Evolutionary conservation across 2,113 vertebrate genomes (phyloP).

Genomic region (Probosciger aterrimus): DNA sequence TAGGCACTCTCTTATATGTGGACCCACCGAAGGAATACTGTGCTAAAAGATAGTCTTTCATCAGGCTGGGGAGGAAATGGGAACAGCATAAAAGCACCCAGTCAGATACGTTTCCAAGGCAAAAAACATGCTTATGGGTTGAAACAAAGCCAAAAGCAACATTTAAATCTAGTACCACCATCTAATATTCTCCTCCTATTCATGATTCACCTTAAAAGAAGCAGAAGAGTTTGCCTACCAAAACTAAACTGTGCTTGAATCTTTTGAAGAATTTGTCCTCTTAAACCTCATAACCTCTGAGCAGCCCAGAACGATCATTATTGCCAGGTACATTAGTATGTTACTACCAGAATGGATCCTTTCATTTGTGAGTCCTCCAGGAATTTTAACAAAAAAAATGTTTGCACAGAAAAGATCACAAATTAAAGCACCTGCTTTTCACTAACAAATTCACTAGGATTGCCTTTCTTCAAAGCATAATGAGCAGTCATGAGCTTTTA

Average conservation of each 20-base stretch:
- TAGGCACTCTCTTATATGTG: background rate
- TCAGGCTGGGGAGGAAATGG: background rate
- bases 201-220: background rate
- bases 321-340: background rate
- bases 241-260: background rate
- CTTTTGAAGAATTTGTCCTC: background rate
- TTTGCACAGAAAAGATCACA: background rate
- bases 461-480: background rate
- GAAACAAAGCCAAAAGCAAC: background rate
- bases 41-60: background rate
- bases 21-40: background rate
- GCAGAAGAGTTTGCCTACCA: background rate
- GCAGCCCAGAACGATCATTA: fast-evolving
- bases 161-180: background rate
- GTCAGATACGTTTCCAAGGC: background rate
- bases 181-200: background rate
- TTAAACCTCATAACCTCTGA: background rate
- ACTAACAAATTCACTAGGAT: background rate
- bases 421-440: background rate
- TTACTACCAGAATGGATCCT: background rate
- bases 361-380: background rate
- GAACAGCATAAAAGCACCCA: background rate
- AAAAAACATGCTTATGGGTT: background rate
- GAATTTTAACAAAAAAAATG: background rate
- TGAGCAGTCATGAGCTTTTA: slow-evolving; percentile 7